These are phyloP conservation scores for Dexiosoma caninum DNA, from an alignment of 2,888 invertebrate genomes.

Conservation along the genomic window DNA sequence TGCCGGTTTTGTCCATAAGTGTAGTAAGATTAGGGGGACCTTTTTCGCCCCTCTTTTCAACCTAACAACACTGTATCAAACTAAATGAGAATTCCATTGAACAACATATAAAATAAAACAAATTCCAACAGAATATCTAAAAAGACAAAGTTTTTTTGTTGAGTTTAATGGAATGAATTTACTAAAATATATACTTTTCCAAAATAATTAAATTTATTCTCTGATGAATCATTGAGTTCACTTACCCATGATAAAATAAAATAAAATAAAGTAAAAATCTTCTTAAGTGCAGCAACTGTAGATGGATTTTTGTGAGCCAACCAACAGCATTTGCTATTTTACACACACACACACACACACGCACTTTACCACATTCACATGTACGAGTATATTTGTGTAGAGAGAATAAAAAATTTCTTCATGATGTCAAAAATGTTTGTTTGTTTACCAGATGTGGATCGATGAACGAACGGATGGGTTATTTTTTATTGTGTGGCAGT, in stretches of 20 bases:
- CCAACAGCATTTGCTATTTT: not conserved
- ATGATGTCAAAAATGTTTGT: constrained; percentile 29
- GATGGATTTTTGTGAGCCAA: not conserved
- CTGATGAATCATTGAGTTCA: constrained; percentile 35
- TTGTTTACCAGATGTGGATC: constrained; percentile 37
- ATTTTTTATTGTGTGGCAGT: constrained; percentile 1
- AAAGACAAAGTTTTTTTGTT: too few relatives aligned
- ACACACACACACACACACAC: not conserved
- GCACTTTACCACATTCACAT: too few relatives aligned
- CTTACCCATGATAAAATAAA: not conserved
- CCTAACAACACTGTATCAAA: too few relatives aligned
- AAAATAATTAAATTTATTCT: not conserved
- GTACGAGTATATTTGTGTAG: not conserved
- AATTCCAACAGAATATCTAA: too few relatives aligned
- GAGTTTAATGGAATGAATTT: too few relatives aligned
- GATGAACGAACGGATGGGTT: constrained; percentile 19
- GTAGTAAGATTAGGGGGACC: too few relatives aligned
- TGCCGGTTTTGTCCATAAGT: too few relatives aligned
- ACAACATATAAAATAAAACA: too few relatives aligned
- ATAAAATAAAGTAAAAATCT: not conserved
- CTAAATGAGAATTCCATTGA: too few relatives aligned
- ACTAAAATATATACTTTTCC: too few relatives aligned
- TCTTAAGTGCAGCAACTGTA: not conserved
- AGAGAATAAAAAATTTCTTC: not conserved
- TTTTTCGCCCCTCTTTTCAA: too few relatives aligned